Evolutionary conservation across 2,797 vertebrate genomes (phyloP).

Genomic region (Silurus lanzhouensis): DNA sequence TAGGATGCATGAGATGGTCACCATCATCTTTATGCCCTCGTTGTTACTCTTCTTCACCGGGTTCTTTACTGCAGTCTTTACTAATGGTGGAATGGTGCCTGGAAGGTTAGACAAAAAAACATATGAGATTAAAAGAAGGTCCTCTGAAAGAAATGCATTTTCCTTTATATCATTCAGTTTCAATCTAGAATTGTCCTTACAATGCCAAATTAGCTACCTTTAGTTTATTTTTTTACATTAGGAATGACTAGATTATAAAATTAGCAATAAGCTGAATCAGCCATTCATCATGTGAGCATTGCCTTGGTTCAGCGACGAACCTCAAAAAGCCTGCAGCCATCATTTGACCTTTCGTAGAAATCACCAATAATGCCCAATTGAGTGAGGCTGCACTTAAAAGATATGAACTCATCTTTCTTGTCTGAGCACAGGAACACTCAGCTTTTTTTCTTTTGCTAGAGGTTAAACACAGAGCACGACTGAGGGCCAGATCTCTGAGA

Average conservation of each 20-base stretch:
- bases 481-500: neutral
- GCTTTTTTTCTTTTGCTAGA: conserved; percentile 18
- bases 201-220: too few species aligned
- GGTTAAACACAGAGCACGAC: neutral
- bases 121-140: neutral
- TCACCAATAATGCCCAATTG: conserved; percentile 37
- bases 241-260: neutral
- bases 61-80: conserved; percentile 88
- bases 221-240: too few species aligned
- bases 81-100: conserved; percentile 95
- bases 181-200: too few species aligned
- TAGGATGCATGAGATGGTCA: conserved; percentile 94
- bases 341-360: conserved; percentile 42
- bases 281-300: neutral
- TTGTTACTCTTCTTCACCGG: conserved; percentile 82
- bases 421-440: conserved; percentile 29
- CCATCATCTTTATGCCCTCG: conserved; percentile 95
- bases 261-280: neutral
- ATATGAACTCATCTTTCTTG: conserved; percentile 47
- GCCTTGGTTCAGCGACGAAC: neutral
- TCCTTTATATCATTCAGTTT: too few species aligned
- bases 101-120: conserved; percentile 22
- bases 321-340: neutral
- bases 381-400: conserved; percentile 31
- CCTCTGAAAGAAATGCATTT: too few species aligned